phyloP scores from a whole-genome alignment of 1,140 invertebrate genomes.

The Phymorhynchus buccinoides region DNA sequence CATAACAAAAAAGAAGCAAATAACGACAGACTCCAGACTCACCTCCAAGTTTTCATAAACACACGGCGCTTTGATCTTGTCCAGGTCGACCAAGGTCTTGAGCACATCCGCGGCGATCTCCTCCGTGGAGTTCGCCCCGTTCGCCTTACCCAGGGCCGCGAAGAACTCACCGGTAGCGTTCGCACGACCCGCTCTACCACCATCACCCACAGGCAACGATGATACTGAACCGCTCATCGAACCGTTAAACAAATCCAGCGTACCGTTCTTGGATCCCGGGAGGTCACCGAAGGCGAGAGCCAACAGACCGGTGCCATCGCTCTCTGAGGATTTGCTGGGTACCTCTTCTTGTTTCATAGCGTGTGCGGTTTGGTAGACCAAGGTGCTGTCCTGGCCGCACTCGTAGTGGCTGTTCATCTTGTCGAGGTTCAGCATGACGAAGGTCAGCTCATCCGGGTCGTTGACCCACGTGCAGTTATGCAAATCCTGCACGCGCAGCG shows the following conservation, averaged over 20 bases:
- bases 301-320: neutral
- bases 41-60: neutral
- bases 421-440: neutral
- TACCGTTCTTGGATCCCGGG: no score
- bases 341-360: constrained; percentile 6
- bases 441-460: neutral
- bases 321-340: neutral
- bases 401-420: constrained; percentile 49
- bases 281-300: no score
- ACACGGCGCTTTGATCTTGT: neutral
- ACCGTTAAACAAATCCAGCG: neutral
- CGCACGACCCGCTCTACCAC: no score
- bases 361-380: constrained; percentile 38
- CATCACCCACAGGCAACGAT: neutral
- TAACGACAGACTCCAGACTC: neutral
- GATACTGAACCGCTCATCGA: neutral
- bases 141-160: neutral
- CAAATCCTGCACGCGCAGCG: constrained; percentile 47
- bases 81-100: neutral
- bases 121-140: neutral
- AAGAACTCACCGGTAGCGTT: neutral
- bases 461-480: constrained; percentile 36
- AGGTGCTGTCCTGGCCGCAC: constrained; percentile 46
- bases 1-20: neutral
- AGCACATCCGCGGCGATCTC: neutral